Conservation (phyloP, 2,888 invertebrate genomes). For the Odontocerum albicorne region DNA sequence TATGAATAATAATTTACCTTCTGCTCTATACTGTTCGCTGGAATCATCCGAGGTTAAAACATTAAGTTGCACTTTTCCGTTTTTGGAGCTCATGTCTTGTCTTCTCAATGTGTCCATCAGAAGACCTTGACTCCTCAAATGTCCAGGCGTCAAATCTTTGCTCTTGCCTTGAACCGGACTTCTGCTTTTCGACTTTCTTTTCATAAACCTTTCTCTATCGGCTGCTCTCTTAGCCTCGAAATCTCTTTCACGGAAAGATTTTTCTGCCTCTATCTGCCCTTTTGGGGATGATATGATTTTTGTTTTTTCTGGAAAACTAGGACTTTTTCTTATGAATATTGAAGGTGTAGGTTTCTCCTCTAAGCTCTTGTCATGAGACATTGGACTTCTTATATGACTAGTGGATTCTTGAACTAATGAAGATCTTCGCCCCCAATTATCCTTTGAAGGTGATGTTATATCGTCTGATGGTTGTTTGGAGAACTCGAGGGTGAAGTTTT, state of each 20-base stretch:
- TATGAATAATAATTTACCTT: conserved; percentile 42
- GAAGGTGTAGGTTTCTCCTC: conserved; percentile 45
- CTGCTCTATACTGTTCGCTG: conserved; percentile 58
- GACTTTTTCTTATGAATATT: conserved; percentile 33
- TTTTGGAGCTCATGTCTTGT: conserved; percentile 55
- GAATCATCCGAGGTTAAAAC: conserved; percentile 65
- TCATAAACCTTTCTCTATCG: conserved; percentile 54
- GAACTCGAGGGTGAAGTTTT: conserved; percentile 77
- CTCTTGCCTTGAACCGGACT: conserved; percentile 55
- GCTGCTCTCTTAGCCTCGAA: conserved; percentile 47
- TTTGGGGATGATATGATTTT: conserved; percentile 54
- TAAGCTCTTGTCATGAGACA: conserved; percentile 24
- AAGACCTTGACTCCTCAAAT: conserved; percentile 46
- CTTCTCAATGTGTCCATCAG: conserved; percentile 47
- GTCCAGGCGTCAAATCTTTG: conserved; percentile 39
- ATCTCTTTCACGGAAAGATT: conserved; percentile 49
- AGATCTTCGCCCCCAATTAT: conserved; percentile 50
- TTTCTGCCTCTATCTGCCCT: conserved; percentile 49
- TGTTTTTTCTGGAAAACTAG: conserved; percentile 46
- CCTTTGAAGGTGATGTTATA: conserved; percentile 56
- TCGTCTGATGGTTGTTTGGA: conserved; percentile 57
- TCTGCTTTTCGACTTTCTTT: conserved; percentile 54
- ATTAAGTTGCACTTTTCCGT: conserved; percentile 57
- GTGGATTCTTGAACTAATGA: conserved; percentile 41
- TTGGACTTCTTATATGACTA: conserved; percentile 39